phyloP scores from a whole-genome alignment of 1,140 invertebrate species.

The Conus betulinus region DNA sequence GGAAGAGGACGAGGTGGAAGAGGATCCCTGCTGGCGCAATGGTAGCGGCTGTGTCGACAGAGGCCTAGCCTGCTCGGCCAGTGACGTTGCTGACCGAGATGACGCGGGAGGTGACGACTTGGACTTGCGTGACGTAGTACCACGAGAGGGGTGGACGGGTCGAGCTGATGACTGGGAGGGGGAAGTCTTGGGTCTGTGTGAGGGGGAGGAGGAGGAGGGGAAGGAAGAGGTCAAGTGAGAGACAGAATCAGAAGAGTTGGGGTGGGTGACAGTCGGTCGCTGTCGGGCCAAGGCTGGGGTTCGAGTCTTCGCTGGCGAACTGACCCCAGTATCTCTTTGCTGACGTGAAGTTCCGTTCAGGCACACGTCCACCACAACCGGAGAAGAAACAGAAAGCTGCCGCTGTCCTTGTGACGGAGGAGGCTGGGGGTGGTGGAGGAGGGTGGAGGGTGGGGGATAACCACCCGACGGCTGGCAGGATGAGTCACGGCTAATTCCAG shows the following conservation, averaged over 20 bases:
- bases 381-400: not conserved
- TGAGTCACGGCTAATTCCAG: not conserved
- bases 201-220: not conserved
- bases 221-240: not conserved
- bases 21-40: not conserved
- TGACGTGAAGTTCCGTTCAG: too few species aligned
- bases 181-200: not conserved
- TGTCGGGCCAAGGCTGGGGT: not conserved
- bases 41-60: conserved; percentile 7
- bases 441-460: not conserved
- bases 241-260: not conserved
- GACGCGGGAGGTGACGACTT: not conserved
- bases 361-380: not conserved
- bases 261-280: not conserved
- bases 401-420: not conserved
- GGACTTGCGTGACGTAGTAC: not conserved
- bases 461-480: not conserved
- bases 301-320: not conserved
- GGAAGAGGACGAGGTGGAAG: not conserved
- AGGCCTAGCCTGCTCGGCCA: not conserved
- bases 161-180: not conserved
- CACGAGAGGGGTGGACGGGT: not conserved
- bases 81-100: not conserved
- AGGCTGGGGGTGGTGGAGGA: not conserved
- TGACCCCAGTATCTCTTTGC: not conserved